Evolutionary conservation across 2,888 invertebrate genomes (phyloP).

Genomic region (Oxystoma pomonae): DNA sequence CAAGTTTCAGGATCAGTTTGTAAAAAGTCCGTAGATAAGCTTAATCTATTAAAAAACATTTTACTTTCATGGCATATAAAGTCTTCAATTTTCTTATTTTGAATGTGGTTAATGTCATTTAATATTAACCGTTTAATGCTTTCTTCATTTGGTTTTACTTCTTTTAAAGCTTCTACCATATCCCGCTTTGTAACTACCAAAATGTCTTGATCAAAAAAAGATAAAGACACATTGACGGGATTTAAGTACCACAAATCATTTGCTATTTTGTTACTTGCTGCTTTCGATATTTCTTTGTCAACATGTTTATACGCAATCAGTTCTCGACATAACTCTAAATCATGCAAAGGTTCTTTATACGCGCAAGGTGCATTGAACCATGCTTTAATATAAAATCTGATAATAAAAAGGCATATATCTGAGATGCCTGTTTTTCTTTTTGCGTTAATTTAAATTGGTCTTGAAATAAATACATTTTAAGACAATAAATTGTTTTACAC

Average conservation of each 20-base stretch:
- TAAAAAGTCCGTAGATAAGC: neutral
- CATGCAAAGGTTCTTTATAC: neutral
- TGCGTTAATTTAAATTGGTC: neutral
- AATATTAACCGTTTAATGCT: neutral
- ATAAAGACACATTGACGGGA: neutral
- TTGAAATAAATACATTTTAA: constrained; percentile 2
- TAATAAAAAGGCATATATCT: neutral
- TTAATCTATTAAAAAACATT: neutral
- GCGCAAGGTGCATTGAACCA: neutral
- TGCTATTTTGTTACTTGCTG: neutral
- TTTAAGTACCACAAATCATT: neutral
- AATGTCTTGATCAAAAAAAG: neutral
- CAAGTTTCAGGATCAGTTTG: neutral
- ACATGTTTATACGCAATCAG: neutral
- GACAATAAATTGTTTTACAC: neutral
- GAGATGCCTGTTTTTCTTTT: neutral
- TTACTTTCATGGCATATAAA: neutral
- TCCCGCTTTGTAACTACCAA: neutral
- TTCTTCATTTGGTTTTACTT: neutral
- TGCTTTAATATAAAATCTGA: neutral
- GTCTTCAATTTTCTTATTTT: neutral
- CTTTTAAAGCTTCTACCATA: neutral
- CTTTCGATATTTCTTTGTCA: neutral
- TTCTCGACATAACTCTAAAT: neutral
- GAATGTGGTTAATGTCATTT: neutral